Evolutionary conservation across 2,113 vertebrate genomes (phyloP), one percentile per base, ranked within the genome.

Genomic region (Ellobius talpinus): DNA sequence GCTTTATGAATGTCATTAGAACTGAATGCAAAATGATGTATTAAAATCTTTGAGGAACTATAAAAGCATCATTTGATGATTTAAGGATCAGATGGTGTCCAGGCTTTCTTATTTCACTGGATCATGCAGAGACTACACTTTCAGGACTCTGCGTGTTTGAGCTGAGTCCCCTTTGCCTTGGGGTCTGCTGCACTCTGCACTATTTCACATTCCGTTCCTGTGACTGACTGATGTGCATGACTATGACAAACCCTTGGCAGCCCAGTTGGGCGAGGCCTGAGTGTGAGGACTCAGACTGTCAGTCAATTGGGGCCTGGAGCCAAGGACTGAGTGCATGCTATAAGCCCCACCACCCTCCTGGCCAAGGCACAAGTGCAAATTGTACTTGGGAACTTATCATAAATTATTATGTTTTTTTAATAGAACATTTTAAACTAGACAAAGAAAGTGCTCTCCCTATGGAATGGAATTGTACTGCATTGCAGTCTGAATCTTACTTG

Each of bases 201-300:
- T 2, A 95, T 97, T 98, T 97, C 86, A 92, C 97, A 98, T 96
- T 98, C 94, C 68, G 7, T 98, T 98, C 93, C 42, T 70, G 86
- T 89, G 97, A 97, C 89, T 33, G 10, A 88, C 58, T 98, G 91
- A 87, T 96, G 89, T 93, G 97, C 74, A 72, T 89, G 97, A 96
- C 96, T 14, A 5, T 0, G 0, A 98, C 97, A 97, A 97, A 94
- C 0, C 12, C 95, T 98, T 97, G 98, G 97, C 97, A 98, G 58
- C 86, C 76, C 94, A 52, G 3, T 70, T 92, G 90, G 96, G 89
- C 7, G 55, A 58, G 39, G 82, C 10, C 1, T 96, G 24, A 91
- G 74, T 97, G 92, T 92, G 88, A 97, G 47, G 95, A 96, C 52
- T 42, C 3, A 92, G 78, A 93, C 52, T 13, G 3, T 24, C 96